These are phyloP conservation scores for Rhinolophus ferrumequinum DNA, from an alignment of 2,113 vertebrate genomes.

Conservation along the genomic window DNA sequence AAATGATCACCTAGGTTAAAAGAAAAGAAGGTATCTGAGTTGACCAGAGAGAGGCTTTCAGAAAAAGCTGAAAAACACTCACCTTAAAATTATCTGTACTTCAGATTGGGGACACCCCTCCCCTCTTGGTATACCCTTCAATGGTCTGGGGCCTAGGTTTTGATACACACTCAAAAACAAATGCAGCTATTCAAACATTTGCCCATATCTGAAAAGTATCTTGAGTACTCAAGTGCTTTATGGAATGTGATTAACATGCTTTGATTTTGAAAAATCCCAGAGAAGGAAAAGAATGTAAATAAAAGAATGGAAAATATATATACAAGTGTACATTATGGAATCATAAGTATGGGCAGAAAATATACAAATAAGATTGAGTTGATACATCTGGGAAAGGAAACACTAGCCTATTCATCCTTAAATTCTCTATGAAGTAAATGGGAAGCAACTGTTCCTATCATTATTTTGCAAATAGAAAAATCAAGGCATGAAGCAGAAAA, in stretches of 20 bases:
- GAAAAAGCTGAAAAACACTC: conserved; percentile 16
- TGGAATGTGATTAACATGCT: conserved; percentile 71
- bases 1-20: background rate
- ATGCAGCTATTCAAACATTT: conserved; percentile 76
- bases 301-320: conserved; percentile 53
- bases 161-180: conserved; percentile 63
- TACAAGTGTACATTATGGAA: conserved; percentile 51
- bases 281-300: conserved; percentile 74
- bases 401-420: conserved; percentile 50
- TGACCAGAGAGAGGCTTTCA: background rate
- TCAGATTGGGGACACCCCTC: background rate
- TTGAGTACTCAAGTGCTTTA: conserved; percentile 54
- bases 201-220: conserved; percentile 60
- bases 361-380: conserved; percentile 68
- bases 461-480: conserved; percentile 49
- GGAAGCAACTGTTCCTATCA: conserved; percentile 45
- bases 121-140: conserved; percentile 5
- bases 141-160: background rate
- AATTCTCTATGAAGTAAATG: conserved; percentile 10
- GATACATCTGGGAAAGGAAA: conserved; percentile 55
- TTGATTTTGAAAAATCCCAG: conserved; percentile 74
- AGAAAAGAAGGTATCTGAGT: background rate
- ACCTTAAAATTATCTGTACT: conserved; percentile 38
- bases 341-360: conserved; percentile 69
- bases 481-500: conserved; percentile 1